phyloP scores from a whole-genome alignment of 2,797 vertebrate genomes.

The Cetoscarus ocellatus region DNA sequence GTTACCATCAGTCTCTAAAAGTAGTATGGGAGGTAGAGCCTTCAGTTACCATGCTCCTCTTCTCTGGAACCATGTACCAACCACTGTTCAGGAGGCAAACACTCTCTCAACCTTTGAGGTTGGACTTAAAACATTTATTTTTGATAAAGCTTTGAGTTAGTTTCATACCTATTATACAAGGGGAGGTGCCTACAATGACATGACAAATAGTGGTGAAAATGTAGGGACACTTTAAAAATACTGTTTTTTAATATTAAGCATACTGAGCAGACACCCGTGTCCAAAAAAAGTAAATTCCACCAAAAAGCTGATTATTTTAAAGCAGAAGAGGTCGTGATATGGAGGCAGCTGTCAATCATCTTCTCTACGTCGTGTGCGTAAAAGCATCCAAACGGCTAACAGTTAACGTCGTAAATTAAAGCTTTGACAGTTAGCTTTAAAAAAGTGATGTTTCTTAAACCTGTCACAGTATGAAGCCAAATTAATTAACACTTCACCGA shows the following conservation, averaged over 20 bases:
- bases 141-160: background rate
- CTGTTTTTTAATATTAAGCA: background rate
- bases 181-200: conserved; percentile 27
- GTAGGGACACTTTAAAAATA: background rate
- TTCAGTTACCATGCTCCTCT: no score
- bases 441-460: background rate
- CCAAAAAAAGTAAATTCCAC: no score
- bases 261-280: background rate
- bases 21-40: no score
- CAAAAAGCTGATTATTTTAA: background rate
- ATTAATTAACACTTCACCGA: conserved; percentile 63
- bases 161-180: no score
- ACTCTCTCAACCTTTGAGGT: no score
- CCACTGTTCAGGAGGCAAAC: no score
- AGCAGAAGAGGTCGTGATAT: background rate
- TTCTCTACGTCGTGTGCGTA: conserved; percentile 5
- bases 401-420: background rate
- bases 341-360: conserved; percentile 52
- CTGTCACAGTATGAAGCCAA: conserved; percentile 22
- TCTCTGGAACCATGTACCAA: no score
- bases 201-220: conserved; percentile 5
- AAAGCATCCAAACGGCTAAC: background rate
- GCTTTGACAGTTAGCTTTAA: background rate
- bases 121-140: background rate
- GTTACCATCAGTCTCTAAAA: no score